Conservation (phyloP, 1,140 invertebrate species). For the Drosophila busckii region DNA sequence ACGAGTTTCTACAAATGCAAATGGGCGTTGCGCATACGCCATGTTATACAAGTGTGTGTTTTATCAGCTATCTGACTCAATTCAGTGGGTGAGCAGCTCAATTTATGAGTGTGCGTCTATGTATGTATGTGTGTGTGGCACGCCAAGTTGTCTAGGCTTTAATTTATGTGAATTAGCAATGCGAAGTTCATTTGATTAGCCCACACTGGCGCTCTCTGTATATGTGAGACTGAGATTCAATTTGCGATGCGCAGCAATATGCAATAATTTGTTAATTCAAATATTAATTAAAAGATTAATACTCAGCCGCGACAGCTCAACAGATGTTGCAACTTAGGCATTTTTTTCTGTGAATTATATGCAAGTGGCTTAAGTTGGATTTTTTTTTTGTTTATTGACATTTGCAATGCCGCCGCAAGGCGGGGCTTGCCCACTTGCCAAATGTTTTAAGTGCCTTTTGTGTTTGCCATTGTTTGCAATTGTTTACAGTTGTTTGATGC, state of each 20-base stretch:
- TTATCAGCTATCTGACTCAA: conserved; percentile 10
- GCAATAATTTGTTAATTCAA: conserved; percentile 68
- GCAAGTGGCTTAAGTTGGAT: conserved; percentile 3
- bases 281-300: conserved; percentile 76
- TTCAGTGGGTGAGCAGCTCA: conserved; percentile 1
- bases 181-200: conserved; percentile 68
- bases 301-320: conserved; percentile 21
- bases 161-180: conserved; percentile 76
- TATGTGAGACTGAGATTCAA: conserved; percentile 14
- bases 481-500: conserved; percentile 21
- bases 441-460: conserved; percentile 23
- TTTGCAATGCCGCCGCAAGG: conserved; percentile 54
- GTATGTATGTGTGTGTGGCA: conserved; percentile 20
- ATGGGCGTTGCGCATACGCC: conserved; percentile 78
- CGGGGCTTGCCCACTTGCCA: conserved; percentile 32
- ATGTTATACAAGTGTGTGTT: conserved; percentile 1
- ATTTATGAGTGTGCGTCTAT: too few relatives aligned
- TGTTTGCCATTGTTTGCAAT: conserved; percentile 39
- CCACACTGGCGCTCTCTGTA: conserved; percentile 36
- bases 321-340: conserved; percentile 55
- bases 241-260: conserved; percentile 34
- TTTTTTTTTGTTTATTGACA: conserved; percentile 42
- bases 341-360: conserved; percentile 21
- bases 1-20: conserved; percentile 71
- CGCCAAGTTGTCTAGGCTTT: conserved; percentile 41